phyloP scores from a whole-genome alignment of 2,888 invertebrate genomes.

The Alloscopus bannaensis region DNA sequence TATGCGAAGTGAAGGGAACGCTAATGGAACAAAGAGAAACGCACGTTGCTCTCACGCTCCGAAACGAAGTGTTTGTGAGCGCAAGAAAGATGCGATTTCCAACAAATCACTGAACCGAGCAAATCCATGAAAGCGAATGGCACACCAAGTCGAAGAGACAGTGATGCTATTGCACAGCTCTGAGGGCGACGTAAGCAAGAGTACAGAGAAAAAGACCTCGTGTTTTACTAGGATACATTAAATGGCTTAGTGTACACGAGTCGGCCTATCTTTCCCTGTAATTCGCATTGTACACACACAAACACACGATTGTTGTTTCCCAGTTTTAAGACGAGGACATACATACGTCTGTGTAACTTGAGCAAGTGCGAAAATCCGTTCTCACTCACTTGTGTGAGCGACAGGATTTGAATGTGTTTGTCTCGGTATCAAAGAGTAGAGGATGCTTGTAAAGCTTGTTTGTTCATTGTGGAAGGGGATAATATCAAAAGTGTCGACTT shows the following conservation, averaged over 20 bases:
- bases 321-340: not conserved
- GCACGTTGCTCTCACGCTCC: not conserved
- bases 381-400: no score
- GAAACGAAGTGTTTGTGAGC: no score
- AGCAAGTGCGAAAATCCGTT: no score
- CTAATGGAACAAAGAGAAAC: not conserved
- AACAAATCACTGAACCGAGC: slow-evolving; percentile 51
- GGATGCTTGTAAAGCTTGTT: no score
- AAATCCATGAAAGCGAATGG: slow-evolving; percentile 51
- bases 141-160: slow-evolving; percentile 19
- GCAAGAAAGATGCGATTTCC: slow-evolving; percentile 11
- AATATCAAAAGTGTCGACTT: no score
- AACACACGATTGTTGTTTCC: not conserved
- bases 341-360: no score
- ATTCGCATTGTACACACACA: not conserved
- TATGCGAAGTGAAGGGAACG: not conserved
- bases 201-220: not conserved
- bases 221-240: not conserved
- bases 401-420: no score
- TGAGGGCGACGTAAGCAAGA: not conserved
- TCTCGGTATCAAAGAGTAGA: no score
- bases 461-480: no score
- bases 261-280: not conserved
- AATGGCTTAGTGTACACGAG: not conserved
- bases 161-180: slow-evolving; percentile 18